Evolutionary conservation across 2,888 invertebrate genomes (phyloP), one percentile per base, ranked within the genome.

Genomic region (Mamestra brassicae): DNA sequence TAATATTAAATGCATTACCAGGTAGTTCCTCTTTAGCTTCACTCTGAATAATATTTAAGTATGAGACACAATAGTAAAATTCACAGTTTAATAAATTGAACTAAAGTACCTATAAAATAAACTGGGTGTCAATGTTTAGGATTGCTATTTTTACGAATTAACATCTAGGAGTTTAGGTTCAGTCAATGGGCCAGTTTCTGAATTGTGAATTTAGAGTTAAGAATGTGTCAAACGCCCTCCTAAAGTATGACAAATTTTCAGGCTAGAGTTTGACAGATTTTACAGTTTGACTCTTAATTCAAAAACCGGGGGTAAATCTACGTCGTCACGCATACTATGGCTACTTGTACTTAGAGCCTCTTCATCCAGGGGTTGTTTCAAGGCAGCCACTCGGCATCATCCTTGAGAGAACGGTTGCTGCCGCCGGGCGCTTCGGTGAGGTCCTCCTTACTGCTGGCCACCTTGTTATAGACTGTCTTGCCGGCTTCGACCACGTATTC

Each of bases 401-500:
- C 89, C 71, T 97, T 92, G 0, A 92, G 89, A 89, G 26, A 91
- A 88, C 52, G 83, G 71, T 5, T 76, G 80, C 11, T 47, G 47
- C 80, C 82, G n/a, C 85, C 82, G 0, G 96, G 95, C 0, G 92
- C 69, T 76, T 94, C 95, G 0, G 94, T 96, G 15, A 95, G 90
- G 65, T 96, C 96, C 77, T 96, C 95, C 74, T 96, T 96, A 85
- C 95, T 96, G 87, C 89, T 91, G 0, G 96, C 93, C 1, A 97
- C 95, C 87, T 97, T 97, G 88, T 97, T 95, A 90, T 98, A 98
- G n/a, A 98, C 97, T 78, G 97, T 97, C 91, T 98, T 98, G 15
- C 98, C 97, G 0, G 98, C 97, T 36, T 97, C 97, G 0, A 98
- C 97, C 0, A 97, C 97, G 92, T 97, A 98, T 89, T 98, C 98